Conservation (phyloP, 1,140 invertebrate species). For the Periplaneta americana region DNA sequence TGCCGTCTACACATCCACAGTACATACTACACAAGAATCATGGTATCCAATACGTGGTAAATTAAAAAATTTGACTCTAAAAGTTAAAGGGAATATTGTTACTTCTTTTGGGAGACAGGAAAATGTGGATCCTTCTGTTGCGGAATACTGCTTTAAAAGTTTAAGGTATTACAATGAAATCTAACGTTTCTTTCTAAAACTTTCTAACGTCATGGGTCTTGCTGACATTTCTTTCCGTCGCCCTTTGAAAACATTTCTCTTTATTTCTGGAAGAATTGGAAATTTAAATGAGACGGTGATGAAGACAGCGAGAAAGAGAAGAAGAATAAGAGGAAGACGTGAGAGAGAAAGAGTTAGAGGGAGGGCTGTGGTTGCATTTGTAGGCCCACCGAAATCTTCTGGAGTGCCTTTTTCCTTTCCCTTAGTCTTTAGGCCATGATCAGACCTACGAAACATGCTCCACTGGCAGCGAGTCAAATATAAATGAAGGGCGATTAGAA, state of each 20-base stretch:
- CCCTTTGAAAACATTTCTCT: not conserved
- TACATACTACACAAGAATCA: no score
- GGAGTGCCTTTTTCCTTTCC: not conserved
- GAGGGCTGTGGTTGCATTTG: not conserved
- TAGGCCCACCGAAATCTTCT: not conserved
- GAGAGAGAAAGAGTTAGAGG: no score
- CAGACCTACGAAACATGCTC: not conserved
- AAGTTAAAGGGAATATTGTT: no score
- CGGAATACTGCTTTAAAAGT: not conserved
- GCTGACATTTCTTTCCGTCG: not conserved
- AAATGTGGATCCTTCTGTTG: not conserved
- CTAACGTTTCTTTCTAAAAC: not conserved
- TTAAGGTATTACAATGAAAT: not conserved
- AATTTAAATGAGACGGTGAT: constrained; percentile 5
- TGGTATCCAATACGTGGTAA: no score
- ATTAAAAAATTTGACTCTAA: no score
- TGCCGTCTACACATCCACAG: no score
- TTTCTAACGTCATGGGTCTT: not conserved
- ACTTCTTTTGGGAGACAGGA: no score
- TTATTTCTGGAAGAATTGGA: not conserved
- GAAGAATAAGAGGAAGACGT: no score
- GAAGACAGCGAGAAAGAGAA: not conserved
- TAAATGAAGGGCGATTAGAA: constrained; percentile 1
- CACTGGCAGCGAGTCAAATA: constrained; percentile 5
- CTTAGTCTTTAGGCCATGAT: not conserved